These are phyloP conservation scores for human (Homo sapiens) DNA, from an alignment of 2,113 vertebrate species.

Conservation along the genomic window DNA sequence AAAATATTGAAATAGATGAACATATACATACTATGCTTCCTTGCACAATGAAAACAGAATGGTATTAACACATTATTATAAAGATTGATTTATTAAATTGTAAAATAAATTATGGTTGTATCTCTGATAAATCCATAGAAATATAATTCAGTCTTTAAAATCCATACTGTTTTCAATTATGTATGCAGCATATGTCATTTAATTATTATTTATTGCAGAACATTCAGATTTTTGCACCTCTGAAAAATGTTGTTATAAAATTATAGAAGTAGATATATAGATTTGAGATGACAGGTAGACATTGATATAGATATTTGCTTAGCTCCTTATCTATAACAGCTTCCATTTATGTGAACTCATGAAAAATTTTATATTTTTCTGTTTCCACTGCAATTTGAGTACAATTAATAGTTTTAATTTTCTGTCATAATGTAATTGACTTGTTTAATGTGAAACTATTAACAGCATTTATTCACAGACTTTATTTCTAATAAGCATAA, in stretches of 20 bases:
- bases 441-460: background rate
- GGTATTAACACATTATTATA: background rate
- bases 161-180: background rate
- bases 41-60: background rate
- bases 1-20: background rate
- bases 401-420: background rate
- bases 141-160: background rate
- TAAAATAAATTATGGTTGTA: background rate
- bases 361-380: background rate
- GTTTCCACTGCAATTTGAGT: background rate
- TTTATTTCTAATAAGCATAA: background rate
- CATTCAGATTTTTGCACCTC: background rate
- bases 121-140: background rate
- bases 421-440: background rate
- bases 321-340: background rate
- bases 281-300: background rate
- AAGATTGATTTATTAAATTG: background rate
- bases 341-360: background rate
- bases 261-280: background rate
- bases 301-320: background rate
- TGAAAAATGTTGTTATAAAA: background rate
- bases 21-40: background rate
- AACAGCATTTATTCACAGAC: background rate
- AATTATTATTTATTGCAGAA: background rate
- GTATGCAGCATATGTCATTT: background rate